phyloP scores from a whole-genome alignment of 2,888 invertebrate genomes.

The Notocelia uddmanniana region DNA sequence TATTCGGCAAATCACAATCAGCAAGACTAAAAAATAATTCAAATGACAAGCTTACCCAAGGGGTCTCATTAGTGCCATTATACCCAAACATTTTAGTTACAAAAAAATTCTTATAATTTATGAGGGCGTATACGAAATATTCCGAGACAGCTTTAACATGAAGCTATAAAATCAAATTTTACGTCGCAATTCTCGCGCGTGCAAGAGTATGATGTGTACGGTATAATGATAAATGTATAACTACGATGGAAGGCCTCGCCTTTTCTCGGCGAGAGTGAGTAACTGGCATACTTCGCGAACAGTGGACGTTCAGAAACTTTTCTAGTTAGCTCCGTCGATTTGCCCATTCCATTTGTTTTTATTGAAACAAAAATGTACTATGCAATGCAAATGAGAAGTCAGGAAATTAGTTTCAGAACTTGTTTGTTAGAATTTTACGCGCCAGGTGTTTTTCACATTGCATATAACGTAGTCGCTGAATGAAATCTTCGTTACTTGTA shows the following conservation, averaged over 20 bases:
- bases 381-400: slow-evolving; percentile 28
- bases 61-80: no score
- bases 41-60: no score
- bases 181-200: no score
- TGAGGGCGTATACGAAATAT: no score
- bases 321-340: slow-evolving; percentile 36
- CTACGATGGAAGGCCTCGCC: neutral
- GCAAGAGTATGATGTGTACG: no score
- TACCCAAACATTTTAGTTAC: no score
- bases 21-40: no score
- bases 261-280: neutral
- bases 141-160: no score
- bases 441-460: neutral
- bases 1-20: no score
- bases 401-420: slow-evolving; percentile 33
- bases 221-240: neutral
- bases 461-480: neutral
- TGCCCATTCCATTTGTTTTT: slow-evolving; percentile 25
- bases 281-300: neutral
- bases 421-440: slow-evolving; percentile 14
- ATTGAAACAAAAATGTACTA: slow-evolving; percentile 27
- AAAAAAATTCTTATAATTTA: no score
- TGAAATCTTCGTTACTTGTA: no score
- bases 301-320: slow-evolving; percentile 31
- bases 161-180: no score